Conservation (phyloP, 35 echinoderm and acorn worm genomes). For the Chiridota heheva region DNA sequence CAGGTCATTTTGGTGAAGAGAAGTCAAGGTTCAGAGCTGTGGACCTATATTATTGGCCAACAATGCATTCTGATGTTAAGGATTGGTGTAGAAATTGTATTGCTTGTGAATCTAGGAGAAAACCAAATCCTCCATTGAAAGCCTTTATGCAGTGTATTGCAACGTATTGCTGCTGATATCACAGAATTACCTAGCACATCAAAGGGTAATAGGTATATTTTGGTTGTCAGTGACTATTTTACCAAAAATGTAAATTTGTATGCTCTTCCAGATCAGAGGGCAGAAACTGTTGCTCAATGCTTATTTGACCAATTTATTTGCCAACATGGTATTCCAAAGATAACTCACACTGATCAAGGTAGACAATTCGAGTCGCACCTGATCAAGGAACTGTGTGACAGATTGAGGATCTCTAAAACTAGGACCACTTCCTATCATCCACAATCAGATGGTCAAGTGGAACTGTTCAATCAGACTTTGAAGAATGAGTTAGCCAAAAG, state of each 20-base stretch:
- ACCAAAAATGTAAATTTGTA: slow-evolving; percentile 66
- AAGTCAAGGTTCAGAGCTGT: slow-evolving; percentile 5
- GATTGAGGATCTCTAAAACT: slow-evolving; percentile 19
- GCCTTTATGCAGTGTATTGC: slow-evolving; percentile 7
- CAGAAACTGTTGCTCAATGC: slow-evolving; percentile 57
- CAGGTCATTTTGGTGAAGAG: slow-evolving; percentile 22
- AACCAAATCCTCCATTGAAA: slow-evolving; percentile 3
- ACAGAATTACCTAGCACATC: slow-evolving; percentile 50
- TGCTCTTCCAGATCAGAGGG: slow-evolving; percentile 42
- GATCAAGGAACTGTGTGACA: slow-evolving; percentile 20
- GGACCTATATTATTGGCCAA: slow-evolving; percentile 23
- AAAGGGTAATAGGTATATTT: slow-evolving; percentile 59
- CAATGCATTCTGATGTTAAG: slow-evolving; percentile 25
- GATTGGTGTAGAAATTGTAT: slow-evolving; percentile 28
- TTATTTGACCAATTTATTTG: slow-evolving; percentile 52
- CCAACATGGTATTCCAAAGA: slow-evolving; percentile 13
- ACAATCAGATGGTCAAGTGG: slow-evolving; percentile 34
- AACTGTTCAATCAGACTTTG: slow-evolving; percentile 24
- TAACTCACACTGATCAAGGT: slow-evolving; percentile 15
- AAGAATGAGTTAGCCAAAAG: slow-evolving; percentile 32
- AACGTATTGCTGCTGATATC: slow-evolving; percentile 55
- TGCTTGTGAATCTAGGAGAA: slow-evolving; percentile 33
- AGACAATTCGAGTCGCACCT: background rate
- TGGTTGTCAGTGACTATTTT: slow-evolving; percentile 67
- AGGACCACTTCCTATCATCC: slow-evolving; percentile 49